phyloP scores from a whole-genome alignment of 2,888 invertebrate genomes.

The Dyspetes luteomarginatus region DNA sequence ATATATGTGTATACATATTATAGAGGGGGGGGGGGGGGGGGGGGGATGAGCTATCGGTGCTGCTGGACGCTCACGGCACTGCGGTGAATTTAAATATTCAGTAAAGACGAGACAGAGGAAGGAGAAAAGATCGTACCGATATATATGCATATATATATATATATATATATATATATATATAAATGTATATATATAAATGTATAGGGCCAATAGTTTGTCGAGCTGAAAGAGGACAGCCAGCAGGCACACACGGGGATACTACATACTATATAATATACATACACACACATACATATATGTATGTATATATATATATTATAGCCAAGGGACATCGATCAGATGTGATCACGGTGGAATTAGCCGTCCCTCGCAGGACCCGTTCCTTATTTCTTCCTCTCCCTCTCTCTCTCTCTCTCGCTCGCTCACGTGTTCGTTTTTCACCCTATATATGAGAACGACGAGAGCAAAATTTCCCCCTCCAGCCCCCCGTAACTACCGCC shows the following conservation, averaged over 20 bases:
- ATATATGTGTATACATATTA: constrained; percentile 12
- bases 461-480: too few species aligned
- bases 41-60: constrained; percentile 47
- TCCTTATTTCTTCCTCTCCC: constrained; percentile 71
- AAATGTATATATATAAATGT: neutral
- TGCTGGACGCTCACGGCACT: constrained; percentile 58
- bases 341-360: constrained; percentile 82
- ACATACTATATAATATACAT: neutral
- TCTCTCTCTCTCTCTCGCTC: constrained; percentile 65
- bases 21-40: neutral
- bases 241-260: constrained; percentile 28
- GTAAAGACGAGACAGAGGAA: constrained; percentile 52
- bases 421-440: constrained; percentile 55
- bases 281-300: neutral
- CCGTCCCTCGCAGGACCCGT: constrained; percentile 81
- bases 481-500: constrained; percentile 58
- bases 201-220: constrained; percentile 68
- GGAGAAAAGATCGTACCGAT: constrained; percentile 26
- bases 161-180: constrained; percentile 11
- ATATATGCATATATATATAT: constrained; percentile 5
- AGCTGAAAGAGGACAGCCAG: constrained; percentile 55
- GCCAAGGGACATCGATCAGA: constrained; percentile 82
- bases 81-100: constrained; percentile 66
- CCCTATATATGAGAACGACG: constrained; percentile 65
- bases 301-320: constrained; percentile 23